These are phyloP conservation scores for Uria aalge DNA, from an alignment of 2,113 vertebrate species.

Conservation along the genomic window DNA sequence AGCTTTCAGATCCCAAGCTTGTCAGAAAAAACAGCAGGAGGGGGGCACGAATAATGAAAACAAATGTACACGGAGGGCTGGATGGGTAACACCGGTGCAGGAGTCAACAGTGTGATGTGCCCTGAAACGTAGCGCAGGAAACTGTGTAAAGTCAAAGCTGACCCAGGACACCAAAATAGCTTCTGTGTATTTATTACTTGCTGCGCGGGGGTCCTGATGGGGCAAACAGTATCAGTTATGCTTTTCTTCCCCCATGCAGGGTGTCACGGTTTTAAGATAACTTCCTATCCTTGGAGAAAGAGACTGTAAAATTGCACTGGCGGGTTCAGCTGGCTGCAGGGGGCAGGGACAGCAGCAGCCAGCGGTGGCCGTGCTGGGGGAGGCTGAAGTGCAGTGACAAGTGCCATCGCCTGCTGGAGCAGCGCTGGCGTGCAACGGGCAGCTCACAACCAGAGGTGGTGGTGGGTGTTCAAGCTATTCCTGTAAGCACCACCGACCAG, in stretches of 20 bases:
- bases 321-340: neutral
- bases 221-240: neutral
- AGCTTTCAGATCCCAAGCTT: neutral
- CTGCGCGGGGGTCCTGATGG: slow-evolving; percentile 5
- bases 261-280: neutral
- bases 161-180: neutral
- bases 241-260: neutral
- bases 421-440: neutral
- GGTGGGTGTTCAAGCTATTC: neutral
- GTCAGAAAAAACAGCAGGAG: slow-evolving; percentile 46
- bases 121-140: neutral
- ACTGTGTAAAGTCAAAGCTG: neutral
- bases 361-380: neutral
- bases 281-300: neutral
- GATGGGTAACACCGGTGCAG: neutral
- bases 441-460: neutral
- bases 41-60: slow-evolving; percentile 43
- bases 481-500: neutral
- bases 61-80: neutral
- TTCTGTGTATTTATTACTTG: neutral
- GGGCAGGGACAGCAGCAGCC: neutral
- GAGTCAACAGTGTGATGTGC: neutral
- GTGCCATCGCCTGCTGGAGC: neutral
- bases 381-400: neutral
- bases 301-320: neutral